These are phyloP conservation scores for Odontamblyopus lacepedii DNA, from an alignment of 2,797 vertebrate species.

Conservation along the genomic window DNA sequence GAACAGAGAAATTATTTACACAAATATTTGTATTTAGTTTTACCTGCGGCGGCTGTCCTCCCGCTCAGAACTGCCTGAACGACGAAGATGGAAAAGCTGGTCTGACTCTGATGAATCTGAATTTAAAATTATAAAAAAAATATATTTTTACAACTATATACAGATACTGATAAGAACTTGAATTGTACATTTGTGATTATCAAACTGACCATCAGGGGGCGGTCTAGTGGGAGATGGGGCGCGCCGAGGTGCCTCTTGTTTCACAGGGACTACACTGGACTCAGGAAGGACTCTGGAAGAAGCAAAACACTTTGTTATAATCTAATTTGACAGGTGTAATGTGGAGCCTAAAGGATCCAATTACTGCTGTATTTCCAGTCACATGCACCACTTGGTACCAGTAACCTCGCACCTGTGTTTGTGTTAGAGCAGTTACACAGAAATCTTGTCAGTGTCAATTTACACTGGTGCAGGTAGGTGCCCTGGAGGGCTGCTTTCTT, in stretches of 20 bases:
- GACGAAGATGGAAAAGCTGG: slow-evolving; percentile 58
- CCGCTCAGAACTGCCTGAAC: slow-evolving; percentile 68
- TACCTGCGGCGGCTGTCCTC: slow-evolving; percentile 63
- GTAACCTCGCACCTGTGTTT: background rate
- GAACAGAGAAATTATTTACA: background rate
- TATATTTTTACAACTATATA: background rate
- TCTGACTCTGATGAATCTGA: slow-evolving; percentile 73
- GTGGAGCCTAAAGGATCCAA: background rate
- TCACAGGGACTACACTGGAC: slow-evolving; percentile 37
- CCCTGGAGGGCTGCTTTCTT: background rate
- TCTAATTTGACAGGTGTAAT: background rate
- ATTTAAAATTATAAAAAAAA: background rate
- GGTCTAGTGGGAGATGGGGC: slow-evolving; percentile 49
- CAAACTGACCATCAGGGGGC: slow-evolving; percentile 65
- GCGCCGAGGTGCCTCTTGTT: slow-evolving; percentile 48
- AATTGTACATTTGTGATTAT: background rate
- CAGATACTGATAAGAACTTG: background rate
- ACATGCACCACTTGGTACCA: slow-evolving; percentile 22
- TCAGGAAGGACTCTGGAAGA: slow-evolving; percentile 62
- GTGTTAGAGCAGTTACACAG: slow-evolving; percentile 20
- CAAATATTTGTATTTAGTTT: background rate
- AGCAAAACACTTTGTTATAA: background rate
- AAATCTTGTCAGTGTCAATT: slow-evolving; percentile 15
- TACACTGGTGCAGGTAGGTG: slow-evolving; percentile 4
- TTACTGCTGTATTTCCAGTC: slow-evolving; percentile 27